Evolutionary conservation across 2,797 vertebrate genomes (phyloP).

Genomic region (Merluccius polli): DNA sequence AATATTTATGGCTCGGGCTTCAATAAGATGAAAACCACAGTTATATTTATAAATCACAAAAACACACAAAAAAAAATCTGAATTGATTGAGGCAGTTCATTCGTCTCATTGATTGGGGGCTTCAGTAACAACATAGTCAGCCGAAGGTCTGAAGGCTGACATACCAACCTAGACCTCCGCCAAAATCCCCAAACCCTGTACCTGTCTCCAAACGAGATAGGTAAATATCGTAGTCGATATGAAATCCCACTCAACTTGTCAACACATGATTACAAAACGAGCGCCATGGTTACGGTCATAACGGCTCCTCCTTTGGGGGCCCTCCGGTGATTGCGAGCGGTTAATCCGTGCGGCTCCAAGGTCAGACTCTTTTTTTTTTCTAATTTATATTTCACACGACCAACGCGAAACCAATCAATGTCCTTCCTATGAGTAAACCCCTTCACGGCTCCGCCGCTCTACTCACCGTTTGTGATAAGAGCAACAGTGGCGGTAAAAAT

Average conservation of each 20-base stretch:
- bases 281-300: background rate
- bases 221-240: background rate
- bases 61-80: conserved; percentile 42
- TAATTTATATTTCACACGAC: conserved; percentile 53
- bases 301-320: background rate
- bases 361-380: conserved; percentile 36
- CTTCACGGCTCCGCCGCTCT: conserved; percentile 8
- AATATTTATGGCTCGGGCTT: background rate
- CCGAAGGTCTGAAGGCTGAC: background rate
- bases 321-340: conserved; percentile 48
- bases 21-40: conserved; percentile 9
- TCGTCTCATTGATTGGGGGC: conserved; percentile 13
- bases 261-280: background rate
- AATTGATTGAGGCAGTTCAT: conserved; percentile 53
- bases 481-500: background rate
- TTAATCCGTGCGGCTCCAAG: conserved; percentile 47
- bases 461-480: background rate
- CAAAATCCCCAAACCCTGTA: background rate
- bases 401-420: conserved; percentile 59
- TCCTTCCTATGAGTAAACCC: conserved; percentile 23
- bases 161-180: background rate
- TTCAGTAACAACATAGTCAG: background rate
- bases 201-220: background rate
- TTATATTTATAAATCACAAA: conserved; percentile 38
- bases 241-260: background rate